Evolutionary conservation across 2,888 invertebrate species (phyloP), one percentile per base, ranked within the genome.

Genomic region (Drosophila villosipedis): DNA sequence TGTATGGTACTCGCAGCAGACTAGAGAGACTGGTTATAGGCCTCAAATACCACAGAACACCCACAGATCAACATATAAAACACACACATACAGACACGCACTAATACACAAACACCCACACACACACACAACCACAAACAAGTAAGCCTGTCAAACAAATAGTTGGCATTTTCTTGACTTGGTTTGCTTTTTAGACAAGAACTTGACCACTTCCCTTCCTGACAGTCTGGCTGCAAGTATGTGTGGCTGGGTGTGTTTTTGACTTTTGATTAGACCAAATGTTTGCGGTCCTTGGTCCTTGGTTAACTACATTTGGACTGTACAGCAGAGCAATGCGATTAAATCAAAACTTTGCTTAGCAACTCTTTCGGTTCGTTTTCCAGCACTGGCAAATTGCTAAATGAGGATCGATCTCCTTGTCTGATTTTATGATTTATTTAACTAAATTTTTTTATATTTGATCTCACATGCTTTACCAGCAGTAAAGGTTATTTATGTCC

Each of bases 251-350:
- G 7, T 37, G 33, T 55, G 25, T 47, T 87, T 87, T 77, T 82
- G 89, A 84, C 84, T 89, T 89, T 84, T 84, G 84, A 84, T 84
- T 89, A 87, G 84, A 82, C 87, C 73, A 72, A 68, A 84, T 89
- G 84, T 87, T 84, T 89, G 87, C 88, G 55, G 73, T 74, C 78
- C 78, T 66, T 70, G 69, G n/a, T 41, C 4, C 16, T 41, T 30
- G n/a, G 57, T 57, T 65, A 89, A 83, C 89, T 85, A 83, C 73
- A 74, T 82, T 81, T 78, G 39, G 57, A 60, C 71, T 47, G 6
- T 6, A 71, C 71, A 78, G 76, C 58, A 22, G 60, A 60, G 66
- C 61, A 70, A 7, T 68, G 58, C 54, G 64, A 70, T 71, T 33
- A 28, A 25, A 47, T 47, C 25, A 47, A 2, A 30, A 22, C 12